Conservation (phyloP, 1,140 invertebrate genomes). For the Metaphire vulgaris region DNA sequence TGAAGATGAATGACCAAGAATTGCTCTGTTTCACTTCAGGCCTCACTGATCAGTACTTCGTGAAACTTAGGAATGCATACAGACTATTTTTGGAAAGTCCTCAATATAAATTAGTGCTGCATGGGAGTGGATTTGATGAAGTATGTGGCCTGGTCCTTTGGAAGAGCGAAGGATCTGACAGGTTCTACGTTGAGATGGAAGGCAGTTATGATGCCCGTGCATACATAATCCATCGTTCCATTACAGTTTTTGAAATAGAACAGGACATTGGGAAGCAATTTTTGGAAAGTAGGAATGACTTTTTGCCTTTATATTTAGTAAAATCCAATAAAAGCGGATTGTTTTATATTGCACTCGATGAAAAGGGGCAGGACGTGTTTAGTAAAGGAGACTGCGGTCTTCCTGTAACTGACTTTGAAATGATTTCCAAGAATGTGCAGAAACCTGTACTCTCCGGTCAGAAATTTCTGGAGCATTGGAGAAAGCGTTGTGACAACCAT, state of each 20-base stretch:
- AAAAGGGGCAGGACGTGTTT: background rate
- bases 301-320: background rate
- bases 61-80: background rate
- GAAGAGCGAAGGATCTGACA: background rate
- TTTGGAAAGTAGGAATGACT: background rate
- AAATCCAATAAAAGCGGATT: background rate
- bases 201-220: background rate
- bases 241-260: background rate
- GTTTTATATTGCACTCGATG: background rate
- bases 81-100: background rate
- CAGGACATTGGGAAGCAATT: background rate
- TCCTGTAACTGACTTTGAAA: background rate
- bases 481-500: background rate
- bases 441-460: background rate
- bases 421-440: background rate
- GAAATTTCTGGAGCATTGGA: background rate
- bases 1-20: too few species aligned
- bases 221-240: background rate
- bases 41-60: background rate
- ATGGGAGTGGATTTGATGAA: background rate
- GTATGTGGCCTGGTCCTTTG: background rate
- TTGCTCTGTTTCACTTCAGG: too few species aligned
- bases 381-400: background rate
- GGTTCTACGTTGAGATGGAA: background rate
- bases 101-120: background rate